Evolutionary conservation across 2,888 invertebrate species (phyloP), one percentile per base, ranked within the genome.

Genomic region (Melolontha melolontha): DNA sequence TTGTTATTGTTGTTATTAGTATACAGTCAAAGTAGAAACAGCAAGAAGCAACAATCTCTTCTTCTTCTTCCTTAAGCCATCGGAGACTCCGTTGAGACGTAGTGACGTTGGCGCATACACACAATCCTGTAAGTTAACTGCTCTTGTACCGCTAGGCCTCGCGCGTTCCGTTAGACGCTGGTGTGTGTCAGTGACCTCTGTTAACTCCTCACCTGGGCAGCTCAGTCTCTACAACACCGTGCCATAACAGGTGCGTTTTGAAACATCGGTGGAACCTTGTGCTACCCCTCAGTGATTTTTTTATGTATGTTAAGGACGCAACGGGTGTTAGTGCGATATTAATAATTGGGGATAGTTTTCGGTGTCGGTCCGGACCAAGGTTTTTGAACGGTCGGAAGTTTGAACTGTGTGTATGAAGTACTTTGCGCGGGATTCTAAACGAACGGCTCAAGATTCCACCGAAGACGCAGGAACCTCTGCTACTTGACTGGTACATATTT

Each of bases 61-160:
- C 22, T 49, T 1, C 14, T 5, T 49, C 49, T 17, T 49, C 10
- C 22, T 16, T 22, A 66, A 63, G 34, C 68, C 64, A 41, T 68
- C 67, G 72, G 75, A 75, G 75, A 72, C 74, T 74, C 74, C 73
- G 71, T 70, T 72, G 73, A 73, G 73, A 74, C 74, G 73, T 71
- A 71, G 74, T 75, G 75, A 75, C 74, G 74, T 74, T 75, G 69
- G 69, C 70, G 71, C 78, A 80, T 82, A 83, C 83, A 80, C 82
- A 82, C 80, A 76, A 79, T 83, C 83, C 83, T 82, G 82, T 81
- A 82, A 82, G 79, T 77, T 83, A 83, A 83, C 83, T 81, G 83
- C 80, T 82, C 81, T 82, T 81, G 80, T 83, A 82, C 83, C 82
- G 83, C 82, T 83, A 82, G 73, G 69, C 72, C 70, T 62, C 59